phyloP scores from a whole-genome alignment of 2,113 vertebrate species.

The Axis porcinus region DNA sequence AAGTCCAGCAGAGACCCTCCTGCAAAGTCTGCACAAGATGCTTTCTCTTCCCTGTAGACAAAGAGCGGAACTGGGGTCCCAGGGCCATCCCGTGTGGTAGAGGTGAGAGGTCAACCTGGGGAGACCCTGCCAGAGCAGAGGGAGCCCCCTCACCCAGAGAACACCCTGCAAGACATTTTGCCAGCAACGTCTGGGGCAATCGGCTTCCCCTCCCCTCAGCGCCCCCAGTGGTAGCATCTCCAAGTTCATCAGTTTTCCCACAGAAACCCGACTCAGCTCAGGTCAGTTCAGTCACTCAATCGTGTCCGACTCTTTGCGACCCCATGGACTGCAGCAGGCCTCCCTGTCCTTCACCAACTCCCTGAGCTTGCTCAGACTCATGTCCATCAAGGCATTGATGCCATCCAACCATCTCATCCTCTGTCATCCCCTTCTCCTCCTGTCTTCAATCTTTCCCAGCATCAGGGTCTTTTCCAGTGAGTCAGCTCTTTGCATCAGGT shows the following conservation, averaged over 20 bases:
- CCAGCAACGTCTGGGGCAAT: accelerated
- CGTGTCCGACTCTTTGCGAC: neutral
- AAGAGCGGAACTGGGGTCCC: neutral
- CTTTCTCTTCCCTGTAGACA: neutral
- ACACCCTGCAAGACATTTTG: neutral
- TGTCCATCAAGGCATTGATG: accelerated
- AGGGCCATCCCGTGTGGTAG: accelerated
- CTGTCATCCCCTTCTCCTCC: neutral
- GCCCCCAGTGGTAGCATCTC: neutral
- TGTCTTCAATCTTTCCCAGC: neutral
- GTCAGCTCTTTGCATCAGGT: neutral
- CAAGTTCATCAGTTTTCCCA: neutral
- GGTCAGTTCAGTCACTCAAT: neutral
- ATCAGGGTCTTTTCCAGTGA: neutral
- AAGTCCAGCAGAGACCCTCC: neutral
- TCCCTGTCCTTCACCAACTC: neutral
- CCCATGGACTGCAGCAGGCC: neutral
- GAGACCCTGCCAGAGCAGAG: accelerated
- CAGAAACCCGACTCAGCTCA: neutral
- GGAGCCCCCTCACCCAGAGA: accelerated
- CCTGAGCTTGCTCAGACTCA: neutral
- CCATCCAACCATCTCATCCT: neutral
- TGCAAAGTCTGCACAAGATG: accelerated
- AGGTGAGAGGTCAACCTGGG: neutral
- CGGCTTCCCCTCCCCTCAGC: neutral